A percentile compares a stretch with the other conserved stretches of the same genome.
These are phyloP conservation scores for Periophthalmodon schlosseri DNA, from an alignment of 2,113 vertebrate species.

Conservation along the genomic window DNA sequence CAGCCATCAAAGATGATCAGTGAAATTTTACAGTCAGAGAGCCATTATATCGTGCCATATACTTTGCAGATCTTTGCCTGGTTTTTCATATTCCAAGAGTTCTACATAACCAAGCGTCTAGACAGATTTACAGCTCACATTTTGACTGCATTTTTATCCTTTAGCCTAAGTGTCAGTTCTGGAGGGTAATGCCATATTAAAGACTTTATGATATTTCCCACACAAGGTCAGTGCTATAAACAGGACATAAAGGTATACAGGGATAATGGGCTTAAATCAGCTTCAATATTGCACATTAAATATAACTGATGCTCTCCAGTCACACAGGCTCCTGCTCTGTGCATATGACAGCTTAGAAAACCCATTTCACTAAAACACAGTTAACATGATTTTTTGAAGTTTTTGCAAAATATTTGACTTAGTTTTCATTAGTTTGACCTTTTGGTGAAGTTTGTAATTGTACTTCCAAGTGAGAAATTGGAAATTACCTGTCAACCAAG, in stretches of 20 bases:
- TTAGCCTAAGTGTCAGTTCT: background rate
- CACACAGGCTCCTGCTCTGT: no score
- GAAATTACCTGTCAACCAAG: no score
- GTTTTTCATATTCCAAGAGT: background rate
- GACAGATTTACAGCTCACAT: background rate
- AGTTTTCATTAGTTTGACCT: no score
- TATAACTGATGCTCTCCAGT: background rate
- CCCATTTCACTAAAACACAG: no score
- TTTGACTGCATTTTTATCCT: background rate
- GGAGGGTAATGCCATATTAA: background rate
- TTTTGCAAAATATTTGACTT: no score
- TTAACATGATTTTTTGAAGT: no score
- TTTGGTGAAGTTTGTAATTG: no score
- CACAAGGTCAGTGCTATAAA: conserved; percentile 3
- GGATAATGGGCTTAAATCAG: background rate
- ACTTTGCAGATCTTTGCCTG: no score
- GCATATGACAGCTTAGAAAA: no score
- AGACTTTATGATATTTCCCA: background rate
- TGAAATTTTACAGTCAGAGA: background rate
- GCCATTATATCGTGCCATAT: background rate
- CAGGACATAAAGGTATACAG: background rate
- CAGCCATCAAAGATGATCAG: background rate
- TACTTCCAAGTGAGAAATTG: no score
- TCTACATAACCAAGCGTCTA: background rate
- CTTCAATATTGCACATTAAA: background rate